Evolutionary conservation across 1,140 invertebrate species (phyloP).

Genomic region (Marisa cornuarietis): DNA sequence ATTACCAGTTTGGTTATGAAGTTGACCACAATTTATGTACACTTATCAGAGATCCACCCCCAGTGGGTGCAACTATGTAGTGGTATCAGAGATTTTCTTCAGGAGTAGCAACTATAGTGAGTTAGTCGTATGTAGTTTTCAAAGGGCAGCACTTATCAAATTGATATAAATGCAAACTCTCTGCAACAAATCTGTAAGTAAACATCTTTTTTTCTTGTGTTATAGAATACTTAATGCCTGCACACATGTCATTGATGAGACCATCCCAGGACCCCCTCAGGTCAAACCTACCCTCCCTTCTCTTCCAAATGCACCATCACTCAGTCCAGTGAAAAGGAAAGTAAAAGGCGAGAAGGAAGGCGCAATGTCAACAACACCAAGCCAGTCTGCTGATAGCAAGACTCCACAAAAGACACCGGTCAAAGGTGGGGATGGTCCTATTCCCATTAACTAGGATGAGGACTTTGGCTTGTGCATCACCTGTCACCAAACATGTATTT

Average conservation of each 20-base stretch:
- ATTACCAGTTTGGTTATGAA: too few species aligned
- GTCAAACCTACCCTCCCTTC: slow-evolving; percentile 65
- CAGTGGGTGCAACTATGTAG: too few species aligned
- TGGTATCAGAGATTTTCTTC: too few species aligned
- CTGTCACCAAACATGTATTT: too few species aligned
- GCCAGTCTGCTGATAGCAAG: slow-evolving; percentile 44
- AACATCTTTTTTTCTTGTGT: slow-evolving; percentile 12
- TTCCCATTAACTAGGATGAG: too few species aligned
- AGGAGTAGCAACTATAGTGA: too few species aligned
- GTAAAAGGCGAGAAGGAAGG: slow-evolving; percentile 54
- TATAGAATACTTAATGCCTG: slow-evolving; percentile 77
- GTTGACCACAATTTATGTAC: too few species aligned
- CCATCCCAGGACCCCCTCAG: slow-evolving; percentile 70
- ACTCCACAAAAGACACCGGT: slow-evolving; percentile 45
- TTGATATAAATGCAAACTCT: too few species aligned
- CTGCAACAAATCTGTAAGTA: too few species aligned
- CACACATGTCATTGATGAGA: slow-evolving; percentile 80
- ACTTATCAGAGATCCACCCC: too few species aligned
- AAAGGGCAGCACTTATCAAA: too few species aligned
- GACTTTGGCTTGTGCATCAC: not conserved
- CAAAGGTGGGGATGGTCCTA: slow-evolving; percentile 47
- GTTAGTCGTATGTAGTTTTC: too few species aligned
- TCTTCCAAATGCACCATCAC: slow-evolving; percentile 65
- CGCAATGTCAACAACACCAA: slow-evolving; percentile 19
- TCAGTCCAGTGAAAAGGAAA: slow-evolving; percentile 68